These are phyloP conservation scores for Orthochromis indermauri DNA, from an alignment of 2,113 vertebrate genomes.

Conservation along the genomic window DNA sequence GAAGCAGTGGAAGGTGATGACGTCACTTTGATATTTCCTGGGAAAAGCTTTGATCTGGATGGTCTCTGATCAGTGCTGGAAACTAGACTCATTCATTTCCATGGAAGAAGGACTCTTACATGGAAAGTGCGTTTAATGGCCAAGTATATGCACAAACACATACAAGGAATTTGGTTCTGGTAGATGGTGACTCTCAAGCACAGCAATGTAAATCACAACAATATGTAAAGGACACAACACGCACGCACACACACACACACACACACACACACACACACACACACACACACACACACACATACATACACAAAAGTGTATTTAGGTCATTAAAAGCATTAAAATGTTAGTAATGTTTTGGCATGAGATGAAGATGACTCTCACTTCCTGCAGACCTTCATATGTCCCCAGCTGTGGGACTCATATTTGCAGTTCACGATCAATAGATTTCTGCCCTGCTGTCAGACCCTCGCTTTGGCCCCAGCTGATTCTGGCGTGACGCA, in stretches of 20 bases:
- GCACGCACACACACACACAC: background rate
- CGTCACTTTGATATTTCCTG: background rate
- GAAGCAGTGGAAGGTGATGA: background rate
- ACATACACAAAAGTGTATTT: background rate
- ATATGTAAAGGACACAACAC: background rate
- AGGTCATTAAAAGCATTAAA: background rate
- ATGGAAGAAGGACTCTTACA: background rate
- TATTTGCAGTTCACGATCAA: background rate
- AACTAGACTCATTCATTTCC: background rate
- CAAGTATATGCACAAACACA: background rate
- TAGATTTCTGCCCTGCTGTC: background rate
- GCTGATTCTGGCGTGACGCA: background rate
- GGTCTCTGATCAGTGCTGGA: background rate
- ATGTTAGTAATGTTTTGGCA: background rate
- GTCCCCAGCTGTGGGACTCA: background rate
- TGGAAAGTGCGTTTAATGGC: background rate
- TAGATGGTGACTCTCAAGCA: background rate
- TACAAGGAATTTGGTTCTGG: background rate
- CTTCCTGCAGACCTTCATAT: rapidly evolving
- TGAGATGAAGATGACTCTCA: background rate
- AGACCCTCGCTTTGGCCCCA: background rate
- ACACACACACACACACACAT: rapidly evolving
- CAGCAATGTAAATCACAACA: background rate
- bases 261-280: rapidly evolving
- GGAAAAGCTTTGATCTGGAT: background rate